Evolutionary conservation across 2,797 vertebrate genomes (phyloP).

Genomic region (Dromococcyx pavoninus): DNA sequence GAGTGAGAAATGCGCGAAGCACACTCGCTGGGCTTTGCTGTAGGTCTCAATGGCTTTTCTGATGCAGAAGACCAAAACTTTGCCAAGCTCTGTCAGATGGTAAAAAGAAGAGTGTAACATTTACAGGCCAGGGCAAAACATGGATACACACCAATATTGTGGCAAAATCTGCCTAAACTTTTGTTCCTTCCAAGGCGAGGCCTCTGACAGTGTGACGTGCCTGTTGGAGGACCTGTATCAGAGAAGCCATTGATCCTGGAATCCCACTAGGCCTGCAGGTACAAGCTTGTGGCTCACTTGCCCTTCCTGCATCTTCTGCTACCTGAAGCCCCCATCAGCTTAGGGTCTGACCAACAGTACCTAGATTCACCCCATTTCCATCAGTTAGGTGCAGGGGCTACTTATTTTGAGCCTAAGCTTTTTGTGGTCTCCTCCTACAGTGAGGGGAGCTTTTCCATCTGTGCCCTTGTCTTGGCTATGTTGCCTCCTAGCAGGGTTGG

Average conservation of each 20-base stretch:
- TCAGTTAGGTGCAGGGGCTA: neutral
- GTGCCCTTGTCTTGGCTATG: neutral
- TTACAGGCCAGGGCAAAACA: neutral
- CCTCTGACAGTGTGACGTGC: neutral
- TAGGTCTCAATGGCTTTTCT: neutral
- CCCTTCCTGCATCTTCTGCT: neutral
- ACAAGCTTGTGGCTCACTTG: neutral
- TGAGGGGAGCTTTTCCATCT: neutral
- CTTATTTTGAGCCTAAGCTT: neutral
- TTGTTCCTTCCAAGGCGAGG: neutral
- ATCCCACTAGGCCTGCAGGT: neutral
- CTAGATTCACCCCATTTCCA: neutral
- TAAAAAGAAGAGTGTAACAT: neutral
- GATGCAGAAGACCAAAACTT: neutral
- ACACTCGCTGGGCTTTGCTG: neutral
- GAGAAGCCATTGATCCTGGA: neutral
- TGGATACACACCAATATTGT: neutral
- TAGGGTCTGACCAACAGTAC: neutral
- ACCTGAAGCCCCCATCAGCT: neutral
- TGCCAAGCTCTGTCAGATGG: neutral
- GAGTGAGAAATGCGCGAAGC: neutral
- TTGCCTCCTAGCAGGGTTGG: neutral
- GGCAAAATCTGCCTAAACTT: neutral
- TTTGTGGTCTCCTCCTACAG: neutral
- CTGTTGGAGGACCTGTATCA: neutral